Conservation (phyloP, 2,888 invertebrate genomes). For the Cryptophagus acutangulus region DNA sequence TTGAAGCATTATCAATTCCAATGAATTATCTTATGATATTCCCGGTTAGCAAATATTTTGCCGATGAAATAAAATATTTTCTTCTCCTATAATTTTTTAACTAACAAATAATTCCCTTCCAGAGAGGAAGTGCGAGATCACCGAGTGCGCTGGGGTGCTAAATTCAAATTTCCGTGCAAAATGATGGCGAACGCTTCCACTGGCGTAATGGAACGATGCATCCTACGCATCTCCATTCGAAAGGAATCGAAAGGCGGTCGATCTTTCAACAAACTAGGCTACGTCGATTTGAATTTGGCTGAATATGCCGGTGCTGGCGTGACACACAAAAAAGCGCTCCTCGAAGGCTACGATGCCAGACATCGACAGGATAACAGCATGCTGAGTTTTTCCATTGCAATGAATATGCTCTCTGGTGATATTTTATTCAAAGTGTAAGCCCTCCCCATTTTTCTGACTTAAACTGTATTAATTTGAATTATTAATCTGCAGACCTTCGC, state of each 20-base stretch:
- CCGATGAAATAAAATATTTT: no score
- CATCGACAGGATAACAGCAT: conserved; percentile 96
- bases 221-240: conserved; percentile 89
- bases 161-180: conserved; percentile 90
- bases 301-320: conserved; percentile 93
- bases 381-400: conserved; percentile 82
- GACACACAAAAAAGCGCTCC: conserved; percentile 77
- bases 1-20: no score
- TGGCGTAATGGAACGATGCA: conserved; percentile 89
- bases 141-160: conserved; percentile 87
- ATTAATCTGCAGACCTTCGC: conserved; percentile 54
- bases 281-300: conserved; percentile 94
- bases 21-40: no score
- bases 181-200: conserved; percentile 96
- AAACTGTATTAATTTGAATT: conserved; percentile 5
- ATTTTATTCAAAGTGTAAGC: conserved; percentile 97
- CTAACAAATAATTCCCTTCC: no score
- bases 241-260: conserved; percentile 84
- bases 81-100: no score
- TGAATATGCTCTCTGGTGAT: conserved; percentile 94
- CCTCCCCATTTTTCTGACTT: background rate
- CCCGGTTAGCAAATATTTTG: no score
- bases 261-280: conserved; percentile 92
- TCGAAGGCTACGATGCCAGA: conserved; percentile 92
- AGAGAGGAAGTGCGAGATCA: conserved; percentile 93